These are phyloP conservation scores for Perccottus glenii DNA, from an alignment of 2,113 vertebrate species.

Conservation along the genomic window DNA sequence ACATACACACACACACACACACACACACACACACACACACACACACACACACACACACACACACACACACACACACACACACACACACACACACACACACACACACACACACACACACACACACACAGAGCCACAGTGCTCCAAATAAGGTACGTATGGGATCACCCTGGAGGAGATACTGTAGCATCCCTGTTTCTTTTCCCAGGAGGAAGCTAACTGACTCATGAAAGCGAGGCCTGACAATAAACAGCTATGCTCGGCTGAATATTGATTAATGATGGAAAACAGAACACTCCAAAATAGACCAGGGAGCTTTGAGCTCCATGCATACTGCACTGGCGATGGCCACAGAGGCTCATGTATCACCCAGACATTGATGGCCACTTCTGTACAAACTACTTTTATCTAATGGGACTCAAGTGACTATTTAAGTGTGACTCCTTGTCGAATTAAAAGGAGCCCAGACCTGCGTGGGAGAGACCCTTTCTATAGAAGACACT, in stretches of 20 bases:
- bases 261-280: conserved; percentile 65
- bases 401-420: conserved; percentile 36
- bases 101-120: conserved; percentile 19
- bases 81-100: neutral
- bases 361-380: conserved; percentile 34
- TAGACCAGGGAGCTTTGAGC: conserved; percentile 42
- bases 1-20: neutral
- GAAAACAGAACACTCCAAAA: conserved; percentile 58
- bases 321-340: conserved; percentile 30
- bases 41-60: conserved; percentile 1
- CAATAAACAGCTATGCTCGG: conserved; percentile 52
- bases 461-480: conserved; percentile 16
- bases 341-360: neutral
- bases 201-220: conserved; percentile 59
- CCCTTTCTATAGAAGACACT: conserved; percentile 23
- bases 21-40: conserved; percentile 25
- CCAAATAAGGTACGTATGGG: conserved; percentile 49
- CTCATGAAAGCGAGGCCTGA: conserved; percentile 45
- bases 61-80: no score
- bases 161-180: conserved; percentile 40
- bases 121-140: conserved; percentile 19
- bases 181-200: conserved; percentile 35
- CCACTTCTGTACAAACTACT: conserved; percentile 27
- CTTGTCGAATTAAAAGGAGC: neutral
- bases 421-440: conserved; percentile 34